Evolutionary conservation across 2,113 vertebrate genomes (phyloP), one percentile per base, ranked within the genome.

Genomic region (Lasiurus cinereus): DNA sequence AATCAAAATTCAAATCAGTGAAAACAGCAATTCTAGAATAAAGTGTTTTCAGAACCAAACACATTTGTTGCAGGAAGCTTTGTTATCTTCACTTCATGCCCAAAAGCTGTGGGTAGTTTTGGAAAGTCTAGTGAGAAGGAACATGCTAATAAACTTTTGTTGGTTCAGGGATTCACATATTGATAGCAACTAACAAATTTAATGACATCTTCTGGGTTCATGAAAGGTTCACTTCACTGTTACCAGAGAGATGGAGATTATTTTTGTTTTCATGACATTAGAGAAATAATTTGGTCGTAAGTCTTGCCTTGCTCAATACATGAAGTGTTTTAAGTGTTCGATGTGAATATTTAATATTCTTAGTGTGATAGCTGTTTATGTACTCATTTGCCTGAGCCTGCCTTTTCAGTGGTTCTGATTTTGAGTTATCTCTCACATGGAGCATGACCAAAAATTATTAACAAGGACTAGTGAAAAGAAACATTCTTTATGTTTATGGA

Each of bases 1-100:
- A 89, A 36, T 64, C 59, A 90, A 76, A 92, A 70, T 54, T 82
- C 70, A 66, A 59, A 46, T 78, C 73, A 73, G 33, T 88, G 62
- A 59, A 70, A 84, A n/a, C 1, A 72, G 59, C 21, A 50, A 16
- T 90, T 82, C 74, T 86, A 36, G 33, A 77, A 22, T n/a, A 43
- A 43, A 78, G 50, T 70, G 24, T 76, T 74, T 72, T 52, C 50
- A 92, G 62, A 77, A 77, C 16, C 24, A 39, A 82, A 90, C 14
- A 24, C 10, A 27, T 52, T 21, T 72, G 5, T 89, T 56, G 50
- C 69, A 72, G 52, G 33, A 83, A 66, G 43, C 29, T 72, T 76
- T 89, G 24, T 59, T 29, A 36, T 29, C 46, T n/a, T 66, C 27
- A 62, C 27, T 66, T 77, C 62, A 69, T 77, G 9, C 48, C 59